Evolutionary conservation across 2,797 vertebrate species (phyloP).

Genomic region (Smutsia gigantea): DNA sequence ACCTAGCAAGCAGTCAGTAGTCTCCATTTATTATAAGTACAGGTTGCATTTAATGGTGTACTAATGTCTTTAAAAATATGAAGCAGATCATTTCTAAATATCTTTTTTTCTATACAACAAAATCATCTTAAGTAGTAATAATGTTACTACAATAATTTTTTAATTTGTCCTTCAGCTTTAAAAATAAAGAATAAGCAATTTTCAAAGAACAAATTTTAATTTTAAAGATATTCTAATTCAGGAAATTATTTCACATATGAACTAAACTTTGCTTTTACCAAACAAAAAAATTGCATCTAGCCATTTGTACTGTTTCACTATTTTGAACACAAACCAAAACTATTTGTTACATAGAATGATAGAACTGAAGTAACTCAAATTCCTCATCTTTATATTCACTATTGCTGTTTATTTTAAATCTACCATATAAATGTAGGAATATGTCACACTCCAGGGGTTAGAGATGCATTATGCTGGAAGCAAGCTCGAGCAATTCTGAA

Average conservation of each 20-base stretch:
- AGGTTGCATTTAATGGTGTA: not conserved
- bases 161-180: not conserved
- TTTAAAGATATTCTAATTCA: not conserved
- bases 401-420: conserved; percentile 25
- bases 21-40: not conserved
- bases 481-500: not conserved
- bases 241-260: not conserved
- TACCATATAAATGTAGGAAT: not conserved
- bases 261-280: not conserved
- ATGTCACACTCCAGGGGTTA: not conserved
- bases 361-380: conserved; percentile 5
- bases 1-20: not conserved
- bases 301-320: not conserved
- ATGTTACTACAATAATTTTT: not conserved
- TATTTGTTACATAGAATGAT: not conserved
- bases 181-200: not conserved
- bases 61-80: not conserved
- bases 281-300: not conserved
- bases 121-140: not conserved
- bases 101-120: not conserved
- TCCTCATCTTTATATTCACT: not conserved
- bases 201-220: not conserved
- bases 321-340: not conserved
- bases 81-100: not conserved
- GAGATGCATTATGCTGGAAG: not conserved